phyloP scores from a whole-genome alignment of 2,797 vertebrate genomes.

The Pangasius krempfi region DNA sequence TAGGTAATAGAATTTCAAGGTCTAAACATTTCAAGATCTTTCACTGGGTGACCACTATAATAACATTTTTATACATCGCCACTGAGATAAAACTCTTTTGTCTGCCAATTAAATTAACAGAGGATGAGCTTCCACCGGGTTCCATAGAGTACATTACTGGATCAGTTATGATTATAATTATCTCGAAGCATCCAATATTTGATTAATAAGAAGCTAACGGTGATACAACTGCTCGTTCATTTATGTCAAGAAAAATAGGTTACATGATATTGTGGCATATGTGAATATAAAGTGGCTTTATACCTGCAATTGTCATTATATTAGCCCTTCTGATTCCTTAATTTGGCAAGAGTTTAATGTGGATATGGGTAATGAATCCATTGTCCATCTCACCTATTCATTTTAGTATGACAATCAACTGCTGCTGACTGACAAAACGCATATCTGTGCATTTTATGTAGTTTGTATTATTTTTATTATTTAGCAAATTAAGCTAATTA shows the following conservation, averaged over 20 bases:
- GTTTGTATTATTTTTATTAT: conserved; percentile 35
- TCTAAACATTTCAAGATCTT: background rate
- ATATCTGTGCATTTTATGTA: conserved; percentile 23
- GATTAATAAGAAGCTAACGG: background rate
- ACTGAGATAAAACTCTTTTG: background rate
- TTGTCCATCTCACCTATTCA: background rate
- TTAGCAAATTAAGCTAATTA: conserved; percentile 40
- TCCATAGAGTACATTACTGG: background rate
- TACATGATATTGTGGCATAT: background rate
- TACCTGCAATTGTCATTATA: background rate
- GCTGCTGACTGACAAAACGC: background rate
- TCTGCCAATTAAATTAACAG: background rate
- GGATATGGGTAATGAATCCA: background rate
- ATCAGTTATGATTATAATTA: background rate
- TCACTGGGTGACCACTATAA: background rate
- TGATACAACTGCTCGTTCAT: background rate
- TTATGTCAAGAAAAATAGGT: background rate
- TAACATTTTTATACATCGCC: background rate
- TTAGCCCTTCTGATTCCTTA: background rate
- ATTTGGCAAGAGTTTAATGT: background rate
- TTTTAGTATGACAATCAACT: background rate
- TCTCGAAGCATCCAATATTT: background rate
- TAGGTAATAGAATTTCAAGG: background rate
- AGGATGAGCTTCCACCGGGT: background rate
- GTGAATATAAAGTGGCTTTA: background rate